Conservation (phyloP, 2,888 invertebrate genomes). For the Agrochola circellaris region DNA sequence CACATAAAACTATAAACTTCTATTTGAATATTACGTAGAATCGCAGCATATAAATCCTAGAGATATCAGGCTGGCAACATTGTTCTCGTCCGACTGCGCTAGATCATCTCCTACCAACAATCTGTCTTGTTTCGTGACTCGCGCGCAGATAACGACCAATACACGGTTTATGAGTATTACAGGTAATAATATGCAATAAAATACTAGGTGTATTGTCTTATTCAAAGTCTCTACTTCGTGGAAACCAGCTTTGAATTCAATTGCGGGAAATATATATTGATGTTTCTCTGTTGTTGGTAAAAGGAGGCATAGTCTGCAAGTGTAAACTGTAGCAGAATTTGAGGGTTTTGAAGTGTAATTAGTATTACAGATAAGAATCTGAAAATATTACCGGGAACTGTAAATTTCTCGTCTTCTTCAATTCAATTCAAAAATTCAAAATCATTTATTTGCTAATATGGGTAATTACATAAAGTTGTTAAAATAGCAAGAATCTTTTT, state of each 20-base stretch:
- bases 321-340: not conserved
- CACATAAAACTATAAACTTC: constrained; percentile 1
- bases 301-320: not conserved
- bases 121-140: constrained; percentile 51
- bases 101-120: constrained; percentile 42
- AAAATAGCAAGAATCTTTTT: no score
- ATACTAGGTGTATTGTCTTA: constrained; percentile 18
- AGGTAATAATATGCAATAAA: constrained; percentile 22
- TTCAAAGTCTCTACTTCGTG: constrained; percentile 1
- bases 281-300: not conserved
- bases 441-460: no score
- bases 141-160: constrained; percentile 43
- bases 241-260: not conserved
- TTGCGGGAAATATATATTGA: not conserved
- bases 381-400: not conserved
- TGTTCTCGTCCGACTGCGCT: constrained; percentile 32
- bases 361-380: not conserved
- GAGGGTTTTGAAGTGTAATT: not conserved
- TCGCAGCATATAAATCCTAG: constrained; percentile 40
- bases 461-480: no score
- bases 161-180: constrained; percentile 39
- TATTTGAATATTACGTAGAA: constrained; percentile 28
- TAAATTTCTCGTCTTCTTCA: no score
- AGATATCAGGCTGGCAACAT: constrained; percentile 49
- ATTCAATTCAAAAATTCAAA: no score